Evolutionary conservation across 2,888 invertebrate species (phyloP).

Genomic region (Trichopoda pennipes): DNA sequence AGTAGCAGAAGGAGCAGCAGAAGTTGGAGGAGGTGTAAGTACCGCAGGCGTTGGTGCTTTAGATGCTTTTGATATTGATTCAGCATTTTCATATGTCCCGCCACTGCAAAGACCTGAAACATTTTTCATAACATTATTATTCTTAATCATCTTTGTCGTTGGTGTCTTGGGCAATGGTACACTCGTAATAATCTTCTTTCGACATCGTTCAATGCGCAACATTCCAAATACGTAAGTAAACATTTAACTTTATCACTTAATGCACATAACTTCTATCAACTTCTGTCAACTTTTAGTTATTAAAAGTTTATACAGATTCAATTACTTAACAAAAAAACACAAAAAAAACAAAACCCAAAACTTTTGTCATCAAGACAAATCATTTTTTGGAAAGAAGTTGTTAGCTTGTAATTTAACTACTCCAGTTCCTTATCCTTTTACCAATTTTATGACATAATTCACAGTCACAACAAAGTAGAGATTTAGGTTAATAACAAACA

Average conservation of each 20-base stretch:
- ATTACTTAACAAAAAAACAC: background rate
- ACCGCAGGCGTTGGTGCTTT: background rate
- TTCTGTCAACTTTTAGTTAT: background rate
- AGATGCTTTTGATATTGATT: constrained; percentile 60
- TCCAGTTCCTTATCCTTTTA: background rate
- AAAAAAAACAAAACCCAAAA: background rate
- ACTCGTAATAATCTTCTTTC: constrained; percentile 90
- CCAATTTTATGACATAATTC: background rate
- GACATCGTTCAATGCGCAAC: constrained; percentile 93
- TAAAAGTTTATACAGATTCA: background rate
- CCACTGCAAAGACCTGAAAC: constrained; percentile 90
- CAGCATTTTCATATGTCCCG: constrained; percentile 82
- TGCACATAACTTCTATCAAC: background rate
- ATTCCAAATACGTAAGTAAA: constrained; percentile 91
- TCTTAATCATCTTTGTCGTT: constrained; percentile 91
- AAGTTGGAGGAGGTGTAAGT: background rate
- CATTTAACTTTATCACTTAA: background rate
- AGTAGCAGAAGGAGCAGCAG: background rate
- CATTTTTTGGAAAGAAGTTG: too few species aligned
- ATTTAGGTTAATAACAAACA: background rate
- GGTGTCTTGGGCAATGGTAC: constrained; percentile 95
- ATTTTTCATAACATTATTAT: constrained; percentile 92
- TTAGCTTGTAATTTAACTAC: background rate
- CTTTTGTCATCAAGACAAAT: constrained; percentile 3
- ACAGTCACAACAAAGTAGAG: background rate